These are phyloP conservation scores for Acanthisitta chloris DNA, from an alignment of 2,113 vertebrate genomes.

Conservation along the genomic window DNA sequence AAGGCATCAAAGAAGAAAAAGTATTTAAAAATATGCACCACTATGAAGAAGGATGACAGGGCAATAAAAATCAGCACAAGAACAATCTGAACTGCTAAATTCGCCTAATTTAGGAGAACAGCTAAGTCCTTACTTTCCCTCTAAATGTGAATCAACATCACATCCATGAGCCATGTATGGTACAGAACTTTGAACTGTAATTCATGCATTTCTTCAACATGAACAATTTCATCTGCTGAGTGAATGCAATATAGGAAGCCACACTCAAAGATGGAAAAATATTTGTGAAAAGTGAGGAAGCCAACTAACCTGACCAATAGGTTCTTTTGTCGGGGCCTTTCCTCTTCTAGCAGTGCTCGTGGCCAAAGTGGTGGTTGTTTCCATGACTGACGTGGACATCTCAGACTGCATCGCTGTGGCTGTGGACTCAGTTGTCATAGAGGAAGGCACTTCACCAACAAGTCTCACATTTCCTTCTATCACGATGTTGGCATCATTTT, in stretches of 20 bases:
- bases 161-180: rapidly evolving
- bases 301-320: constrained; percentile 84
- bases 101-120: background rate
- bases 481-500: constrained; percentile 93
- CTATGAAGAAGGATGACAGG: background rate
- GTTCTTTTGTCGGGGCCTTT: constrained; percentile 90
- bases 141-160: background rate
- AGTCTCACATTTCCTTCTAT: constrained; percentile 97
- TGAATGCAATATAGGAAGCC: background rate
- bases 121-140: background rate
- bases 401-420: constrained; percentile 95
- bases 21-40: background rate
- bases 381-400: constrained; percentile 96
- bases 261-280: background rate
- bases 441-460: constrained; percentile 96
- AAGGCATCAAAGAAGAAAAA: background rate
- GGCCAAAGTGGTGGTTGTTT: constrained; percentile 94
- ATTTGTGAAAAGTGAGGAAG: background rate
- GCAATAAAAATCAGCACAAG: background rate
- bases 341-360: constrained; percentile 86
- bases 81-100: background rate
- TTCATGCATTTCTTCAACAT: background rate
- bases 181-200: background rate
- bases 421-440: constrained; percentile 96
- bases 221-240: background rate